Evolutionary conservation across 1,140 invertebrate species (phyloP).

Genomic region (Temnothorax nylanderi): DNA sequence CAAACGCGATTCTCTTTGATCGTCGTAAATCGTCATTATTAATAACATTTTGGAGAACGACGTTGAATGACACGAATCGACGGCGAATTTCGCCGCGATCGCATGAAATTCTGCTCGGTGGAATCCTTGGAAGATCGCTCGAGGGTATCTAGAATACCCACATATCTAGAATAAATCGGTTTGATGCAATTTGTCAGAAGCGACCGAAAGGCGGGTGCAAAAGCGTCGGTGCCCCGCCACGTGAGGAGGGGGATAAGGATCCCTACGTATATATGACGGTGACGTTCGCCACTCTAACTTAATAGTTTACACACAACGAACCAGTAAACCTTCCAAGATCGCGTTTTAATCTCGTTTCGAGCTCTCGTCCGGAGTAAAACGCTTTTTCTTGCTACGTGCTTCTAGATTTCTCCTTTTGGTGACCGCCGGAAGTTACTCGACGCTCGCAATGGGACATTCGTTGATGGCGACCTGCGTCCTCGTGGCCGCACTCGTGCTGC

Average conservation of each 20-base stretch:
- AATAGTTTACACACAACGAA: constrained; percentile 53
- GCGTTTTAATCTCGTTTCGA: not conserved
- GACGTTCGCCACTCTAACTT: constrained; percentile 17
- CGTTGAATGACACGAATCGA: too few relatives aligned
- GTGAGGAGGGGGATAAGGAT: constrained; percentile 27
- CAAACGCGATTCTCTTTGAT: not conserved
- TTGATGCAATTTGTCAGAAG: not conserved
- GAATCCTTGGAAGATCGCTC: not conserved
- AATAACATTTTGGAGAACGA: not conserved
- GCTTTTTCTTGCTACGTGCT: too few relatives aligned
- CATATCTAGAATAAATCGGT: not conserved
- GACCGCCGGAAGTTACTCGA: not conserved
- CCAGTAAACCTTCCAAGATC: not conserved
- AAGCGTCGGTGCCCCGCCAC: not conserved
- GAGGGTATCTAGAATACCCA: too few relatives aligned
- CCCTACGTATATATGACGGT: constrained; percentile 14
- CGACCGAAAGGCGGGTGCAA: constrained; percentile 11
- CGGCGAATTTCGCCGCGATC: not conserved
- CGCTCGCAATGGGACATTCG: not conserved
- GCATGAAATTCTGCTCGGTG: not conserved
- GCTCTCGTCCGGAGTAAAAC: not conserved
- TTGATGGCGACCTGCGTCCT: constrained; percentile 12
- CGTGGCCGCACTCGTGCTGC: not conserved
- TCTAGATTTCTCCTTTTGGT: not conserved
- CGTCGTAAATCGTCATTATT: not conserved